phyloP scores from a whole-genome alignment of 2,113 vertebrate species.

The Indri indri region DNA sequence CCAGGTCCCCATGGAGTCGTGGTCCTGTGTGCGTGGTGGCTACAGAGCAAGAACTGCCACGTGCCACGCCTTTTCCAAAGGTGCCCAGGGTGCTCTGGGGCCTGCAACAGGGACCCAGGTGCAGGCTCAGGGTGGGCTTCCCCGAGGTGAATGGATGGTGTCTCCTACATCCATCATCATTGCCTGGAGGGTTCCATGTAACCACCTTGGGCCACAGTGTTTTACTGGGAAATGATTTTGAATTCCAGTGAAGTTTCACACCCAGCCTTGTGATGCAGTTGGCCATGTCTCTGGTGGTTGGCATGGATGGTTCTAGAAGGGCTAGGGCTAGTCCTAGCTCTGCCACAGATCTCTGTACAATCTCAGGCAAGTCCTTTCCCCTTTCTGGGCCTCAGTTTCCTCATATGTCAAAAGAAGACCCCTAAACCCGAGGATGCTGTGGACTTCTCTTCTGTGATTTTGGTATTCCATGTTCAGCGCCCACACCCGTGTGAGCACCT shows the following conservation, averaged over 20 bases:
- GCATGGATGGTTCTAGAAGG: background rate
- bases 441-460: background rate
- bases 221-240: background rate
- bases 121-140: background rate
- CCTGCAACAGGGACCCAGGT: accelerated
- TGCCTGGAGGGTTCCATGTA: background rate
- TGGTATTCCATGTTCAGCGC: too few relatives aligned
- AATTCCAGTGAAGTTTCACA: background rate
- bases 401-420: background rate
- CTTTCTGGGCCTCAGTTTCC: background rate
- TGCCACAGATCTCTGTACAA: background rate
- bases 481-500: background rate
- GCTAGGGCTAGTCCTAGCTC: background rate
- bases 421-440: background rate
- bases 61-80: accelerated
- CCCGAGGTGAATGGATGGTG: background rate
- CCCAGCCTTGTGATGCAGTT: background rate
- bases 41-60: accelerated
- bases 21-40: background rate
- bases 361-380: background rate
- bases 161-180: background rate
- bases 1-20: background rate
- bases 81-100: background rate
- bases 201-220: background rate
- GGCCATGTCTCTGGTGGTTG: too few relatives aligned